Evolutionary conservation across 2,797 vertebrate genomes (phyloP).

Genomic region (Spizella passerina): DNA sequence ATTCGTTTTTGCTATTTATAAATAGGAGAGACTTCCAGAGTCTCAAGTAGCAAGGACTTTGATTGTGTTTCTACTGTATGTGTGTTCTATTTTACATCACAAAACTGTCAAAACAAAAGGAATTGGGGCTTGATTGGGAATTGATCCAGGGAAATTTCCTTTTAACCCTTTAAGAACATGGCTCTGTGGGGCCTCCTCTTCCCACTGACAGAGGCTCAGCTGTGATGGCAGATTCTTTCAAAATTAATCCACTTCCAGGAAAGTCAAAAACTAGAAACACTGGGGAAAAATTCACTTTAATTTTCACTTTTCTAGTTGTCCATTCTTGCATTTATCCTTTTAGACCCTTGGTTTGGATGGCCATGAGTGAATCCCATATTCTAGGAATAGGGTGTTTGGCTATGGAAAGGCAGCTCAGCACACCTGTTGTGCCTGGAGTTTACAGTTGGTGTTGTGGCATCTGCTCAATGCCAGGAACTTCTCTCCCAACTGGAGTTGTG

Average conservation of each 20-base stretch:
- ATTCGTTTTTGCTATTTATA: constrained; percentile 80
- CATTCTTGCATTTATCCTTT: rapidly evolving
- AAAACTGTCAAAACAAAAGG: constrained; percentile 72
- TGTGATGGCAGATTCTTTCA: neutral
- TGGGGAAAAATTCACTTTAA: neutral
- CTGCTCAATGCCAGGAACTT: neutral
- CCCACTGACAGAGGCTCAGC: neutral
- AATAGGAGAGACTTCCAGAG: constrained; percentile 81
- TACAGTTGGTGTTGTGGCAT: neutral
- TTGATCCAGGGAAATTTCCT: neutral
- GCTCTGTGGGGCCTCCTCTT: constrained; percentile 7
- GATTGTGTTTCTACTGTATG: constrained; percentile 65
- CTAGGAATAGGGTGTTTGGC: neutral
- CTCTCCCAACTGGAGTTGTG: neutral
- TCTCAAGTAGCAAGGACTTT: constrained; percentile 67
- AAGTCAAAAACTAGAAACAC: neutral
- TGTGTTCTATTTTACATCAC: constrained; percentile 68
- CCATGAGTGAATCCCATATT: neutral
- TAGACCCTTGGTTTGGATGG: rapidly evolving
- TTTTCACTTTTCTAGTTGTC: neutral
- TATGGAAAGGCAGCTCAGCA: neutral
- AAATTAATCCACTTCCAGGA: neutral
- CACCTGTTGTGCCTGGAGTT: neutral
- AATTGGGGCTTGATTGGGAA: constrained; percentile 2
- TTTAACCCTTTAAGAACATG: neutral